Base-by-base conservation (phyloP, 2,113 vertebrate species). In the Hylia prasina region DNA sequence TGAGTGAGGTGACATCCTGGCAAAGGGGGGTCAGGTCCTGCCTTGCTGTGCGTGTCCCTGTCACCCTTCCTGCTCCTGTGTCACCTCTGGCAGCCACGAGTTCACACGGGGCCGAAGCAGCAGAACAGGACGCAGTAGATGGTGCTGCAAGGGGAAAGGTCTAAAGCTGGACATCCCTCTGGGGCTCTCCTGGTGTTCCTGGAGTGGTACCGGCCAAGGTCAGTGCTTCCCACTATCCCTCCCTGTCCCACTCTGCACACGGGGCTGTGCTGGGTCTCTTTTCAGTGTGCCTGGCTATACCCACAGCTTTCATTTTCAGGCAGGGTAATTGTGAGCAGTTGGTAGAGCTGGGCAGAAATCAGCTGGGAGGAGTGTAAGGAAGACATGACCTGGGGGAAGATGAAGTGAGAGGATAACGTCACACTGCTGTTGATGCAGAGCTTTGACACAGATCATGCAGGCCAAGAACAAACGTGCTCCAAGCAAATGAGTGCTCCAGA, bases 1-100 rank as follows among this genome's bases (percentile, higher is more conserved):
- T 11, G 69, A 1, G n/a, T 8, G 33, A 5, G 5, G 9, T 1
- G 25, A 5, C 12, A 17, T 37, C 50, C 20, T 0, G 1, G 11
- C 13, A 10, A 7, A 16, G 47, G 54, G 76, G 21, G 8, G 11
- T 0, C 25, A 6, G 39, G 22, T 33, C 12, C 35, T 31, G 47
- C 60, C 37, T 3, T 2, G 45, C 47, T 2, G 12, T 3, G 0
- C 0, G 0, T 57, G 73, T 33, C 73, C 45, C 45, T 5, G 22
- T 57, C 56, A 58, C 56, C 44, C 27, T 15, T 20, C 7, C 64
- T 9, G 33, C 71, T n/a, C 1, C 61, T 7, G 0, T 0, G 16
- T 4, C 33, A 28, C 37, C 78, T 21, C 61, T 1, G 3, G 15
- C 18, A 31, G 31, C 69, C 0, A 2, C 0, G 4, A 19, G 82